Evolutionary conservation across 2,113 vertebrate species (phyloP), one percentile per base, ranked within the genome.

Genomic region (Neodontobutis hainanensis): DNA sequence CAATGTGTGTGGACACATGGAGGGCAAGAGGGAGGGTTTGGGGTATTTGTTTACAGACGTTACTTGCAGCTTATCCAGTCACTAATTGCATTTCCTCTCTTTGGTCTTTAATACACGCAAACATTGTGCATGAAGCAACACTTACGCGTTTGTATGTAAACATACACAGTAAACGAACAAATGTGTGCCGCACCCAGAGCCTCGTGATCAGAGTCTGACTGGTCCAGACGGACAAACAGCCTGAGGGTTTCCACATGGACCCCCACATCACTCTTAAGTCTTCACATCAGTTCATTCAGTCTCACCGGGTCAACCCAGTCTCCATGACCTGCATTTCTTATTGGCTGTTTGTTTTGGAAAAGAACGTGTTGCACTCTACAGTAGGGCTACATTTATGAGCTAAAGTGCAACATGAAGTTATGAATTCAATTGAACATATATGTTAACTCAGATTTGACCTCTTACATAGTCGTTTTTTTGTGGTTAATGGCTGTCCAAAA

Each of bases 121-220:
- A 15, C 27, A 51, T 34, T 8, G 4, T 3, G 9, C 9, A 58
- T 10, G 12, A 34, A 50, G 10, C 45, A 32, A 61, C 12, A 57
- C 19, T 10, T n/a, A 44, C 15, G 49, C 12, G 11, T 15, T 40
- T 14, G 42, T 6, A 47, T 3, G 42, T 36, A 65, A 14, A 27
- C 42, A 65, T 38, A 52, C 10, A 16, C 8, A 35, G 58, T 19
- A 55, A 53, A 66, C 19, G 61, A 19, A 68, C 9, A 68, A 50
- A 16, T 60, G 14, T 67, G 65, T 77, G 72, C 61, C 58, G 42
- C 61, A 38, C 14, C 75, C 38, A 73, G 68, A 62, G 8, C 50
- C 73, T 60, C 64, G 73, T 83, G 86, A 82, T 77, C 16, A 45
- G 16, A 77, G 65, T 53, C 77, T 70, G 73, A 73, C 59, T 65